phyloP scores from a whole-genome alignment of 2,888 invertebrate genomes.

The Sturmia bella region DNA sequence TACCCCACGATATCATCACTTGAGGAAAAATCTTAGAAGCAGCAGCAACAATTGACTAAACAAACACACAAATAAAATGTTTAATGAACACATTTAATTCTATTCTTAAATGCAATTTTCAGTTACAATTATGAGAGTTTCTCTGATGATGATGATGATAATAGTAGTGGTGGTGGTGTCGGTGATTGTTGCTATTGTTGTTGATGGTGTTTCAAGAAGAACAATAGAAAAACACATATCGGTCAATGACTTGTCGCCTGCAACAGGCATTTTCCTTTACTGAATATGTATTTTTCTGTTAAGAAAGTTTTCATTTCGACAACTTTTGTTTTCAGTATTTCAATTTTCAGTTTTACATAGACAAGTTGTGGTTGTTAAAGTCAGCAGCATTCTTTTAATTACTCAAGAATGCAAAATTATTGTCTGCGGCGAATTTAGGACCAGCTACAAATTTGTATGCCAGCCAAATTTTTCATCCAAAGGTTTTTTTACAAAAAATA shows the following conservation, averaged over 20 bases:
- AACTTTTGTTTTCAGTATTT: slow-evolving; percentile 49
- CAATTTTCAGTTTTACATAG: background rate
- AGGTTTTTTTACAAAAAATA: no score
- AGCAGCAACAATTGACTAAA: slow-evolving; percentile 28
- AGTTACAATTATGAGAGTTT: slow-evolving; percentile 61
- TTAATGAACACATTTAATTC: slow-evolving; percentile 58
- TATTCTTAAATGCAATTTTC: slow-evolving; percentile 60
- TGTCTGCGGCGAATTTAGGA: background rate
- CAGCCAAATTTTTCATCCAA: no score
- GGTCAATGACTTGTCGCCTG: slow-evolving; percentile 45
- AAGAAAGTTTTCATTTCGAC: slow-evolving; percentile 34
- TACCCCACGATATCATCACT: slow-evolving; percentile 50
- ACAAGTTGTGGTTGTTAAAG: no score
- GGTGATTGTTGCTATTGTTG: background rate
- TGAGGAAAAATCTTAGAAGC: slow-evolving; percentile 34
- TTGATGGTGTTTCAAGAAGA: slow-evolving; percentile 41
- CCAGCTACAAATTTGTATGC: no score
- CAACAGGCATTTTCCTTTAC: slow-evolving; percentile 5
- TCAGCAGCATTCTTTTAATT: background rate
- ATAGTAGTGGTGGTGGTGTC: slow-evolving; percentile 14
- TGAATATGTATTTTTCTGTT: background rate
- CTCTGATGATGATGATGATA: slow-evolving; percentile 17
- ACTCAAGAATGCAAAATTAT: background rate
- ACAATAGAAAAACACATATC: slow-evolving; percentile 23
- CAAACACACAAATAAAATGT: slow-evolving; percentile 54